Conservation (phyloP, 2,888 invertebrate genomes). For the Ptilodon capucinus region DNA sequence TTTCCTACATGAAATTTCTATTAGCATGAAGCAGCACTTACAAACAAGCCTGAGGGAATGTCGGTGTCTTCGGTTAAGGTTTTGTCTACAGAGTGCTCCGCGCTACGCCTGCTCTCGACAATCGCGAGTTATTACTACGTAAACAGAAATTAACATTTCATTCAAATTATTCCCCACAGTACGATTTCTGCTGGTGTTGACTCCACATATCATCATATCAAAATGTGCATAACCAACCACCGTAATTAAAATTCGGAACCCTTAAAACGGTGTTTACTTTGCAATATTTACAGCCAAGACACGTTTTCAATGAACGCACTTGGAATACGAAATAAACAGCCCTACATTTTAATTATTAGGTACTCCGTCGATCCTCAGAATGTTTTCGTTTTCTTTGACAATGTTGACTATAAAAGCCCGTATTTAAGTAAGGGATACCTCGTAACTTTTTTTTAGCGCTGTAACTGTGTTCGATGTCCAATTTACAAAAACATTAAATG, state of each 20-base stretch:
- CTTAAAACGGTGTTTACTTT: neutral
- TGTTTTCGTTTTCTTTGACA: neutral
- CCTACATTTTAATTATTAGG: neutral
- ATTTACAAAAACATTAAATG: no score
- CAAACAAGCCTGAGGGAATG: slow-evolving; percentile 17
- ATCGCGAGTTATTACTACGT: neutral
- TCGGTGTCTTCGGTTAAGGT: slow-evolving; percentile 4
- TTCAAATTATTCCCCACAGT: neutral
- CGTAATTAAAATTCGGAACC: neutral
- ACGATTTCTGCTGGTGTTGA: neutral
- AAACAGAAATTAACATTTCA: neutral
- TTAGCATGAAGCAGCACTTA: slow-evolving; percentile 41
- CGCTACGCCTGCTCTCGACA: neutral
- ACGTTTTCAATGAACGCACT: neutral
- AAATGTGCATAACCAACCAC: neutral
- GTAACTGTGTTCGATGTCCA: no score
- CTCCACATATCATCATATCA: neutral
- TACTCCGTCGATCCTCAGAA: neutral
- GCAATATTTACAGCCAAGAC: neutral
- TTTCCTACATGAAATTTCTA: neutral
- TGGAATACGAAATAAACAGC: neutral
- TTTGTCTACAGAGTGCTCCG: neutral
- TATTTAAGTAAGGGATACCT: no score
- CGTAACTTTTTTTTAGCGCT: no score
- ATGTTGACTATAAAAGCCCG: neutral